Conservation (phyloP, 2,888 invertebrate species). For the Oscheius sp. region DNA sequence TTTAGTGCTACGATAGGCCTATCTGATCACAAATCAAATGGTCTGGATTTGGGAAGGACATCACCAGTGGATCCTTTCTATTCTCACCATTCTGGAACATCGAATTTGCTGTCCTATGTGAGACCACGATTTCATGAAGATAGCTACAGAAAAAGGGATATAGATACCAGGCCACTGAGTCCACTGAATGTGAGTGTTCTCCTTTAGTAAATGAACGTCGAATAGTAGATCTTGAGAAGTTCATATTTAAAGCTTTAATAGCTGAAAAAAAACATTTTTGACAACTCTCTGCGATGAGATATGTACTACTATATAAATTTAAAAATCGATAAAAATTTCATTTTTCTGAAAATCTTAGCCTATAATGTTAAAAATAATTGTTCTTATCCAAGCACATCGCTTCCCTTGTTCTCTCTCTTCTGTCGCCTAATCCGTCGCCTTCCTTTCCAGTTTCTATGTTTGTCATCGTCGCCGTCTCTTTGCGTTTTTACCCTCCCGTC, state of each 20-base stretch:
- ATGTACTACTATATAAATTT: too few species aligned
- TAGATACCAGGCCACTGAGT: slow-evolving; percentile 14
- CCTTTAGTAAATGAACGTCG: too few species aligned
- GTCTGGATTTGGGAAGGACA: neutral
- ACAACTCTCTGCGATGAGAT: too few species aligned
- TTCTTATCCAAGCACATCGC: too few species aligned
- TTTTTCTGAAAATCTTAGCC: too few species aligned
- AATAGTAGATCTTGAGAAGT: too few species aligned
- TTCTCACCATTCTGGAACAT: slow-evolving; percentile 35
- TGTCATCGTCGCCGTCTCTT: neutral
- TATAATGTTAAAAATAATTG: too few species aligned
- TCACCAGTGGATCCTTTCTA: slow-evolving; percentile 46
- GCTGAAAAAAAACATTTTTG: too few species aligned
- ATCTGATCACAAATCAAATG: neutral
- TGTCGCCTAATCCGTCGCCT: too few species aligned
- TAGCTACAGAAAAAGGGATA: slow-evolving; percentile 38
- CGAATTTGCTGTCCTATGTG: slow-evolving; percentile 35
- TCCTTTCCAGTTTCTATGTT: too few species aligned
- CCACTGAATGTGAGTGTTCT: slow-evolving; percentile 22
- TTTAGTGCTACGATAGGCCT: slow-evolving; percentile 22
- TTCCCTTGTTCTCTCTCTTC: neutral
- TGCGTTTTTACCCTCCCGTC: neutral
- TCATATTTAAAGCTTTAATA: too few species aligned
- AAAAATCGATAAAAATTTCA: too few species aligned
- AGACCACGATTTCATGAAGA: slow-evolving; percentile 53